Conservation (phyloP, 2,113 vertebrate species). For the Coturnix japonica region DNA sequence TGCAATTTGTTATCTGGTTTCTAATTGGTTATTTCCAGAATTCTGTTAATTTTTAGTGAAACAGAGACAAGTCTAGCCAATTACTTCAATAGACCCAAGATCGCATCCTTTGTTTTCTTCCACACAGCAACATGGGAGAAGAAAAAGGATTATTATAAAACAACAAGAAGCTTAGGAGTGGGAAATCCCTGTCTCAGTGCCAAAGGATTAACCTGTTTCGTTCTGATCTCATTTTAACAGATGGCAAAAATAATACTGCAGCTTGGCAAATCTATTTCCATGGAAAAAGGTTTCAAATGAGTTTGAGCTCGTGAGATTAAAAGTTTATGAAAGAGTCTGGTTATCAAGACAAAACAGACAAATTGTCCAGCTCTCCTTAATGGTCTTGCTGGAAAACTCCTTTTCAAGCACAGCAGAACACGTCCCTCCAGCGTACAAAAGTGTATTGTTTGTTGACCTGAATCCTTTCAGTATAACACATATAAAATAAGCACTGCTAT, state of each 20-base stretch:
- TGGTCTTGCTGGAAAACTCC: neutral
- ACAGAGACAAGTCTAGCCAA: neutral
- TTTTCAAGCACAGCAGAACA: neutral
- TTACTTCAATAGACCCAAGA: neutral
- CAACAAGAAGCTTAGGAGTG: constrained; percentile 18
- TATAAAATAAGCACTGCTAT: neutral
- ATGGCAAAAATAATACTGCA: constrained; percentile 51
- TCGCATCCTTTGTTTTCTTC: constrained; percentile 21
- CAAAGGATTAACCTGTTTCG: constrained; percentile 46
- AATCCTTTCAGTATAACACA: neutral
- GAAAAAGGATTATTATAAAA: constrained; percentile 49
- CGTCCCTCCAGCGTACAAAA: neutral
- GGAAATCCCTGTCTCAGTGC: neutral
- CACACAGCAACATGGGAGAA: neutral
- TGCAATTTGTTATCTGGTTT: neutral
- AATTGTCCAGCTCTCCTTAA: neutral
- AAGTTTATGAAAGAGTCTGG: neutral
- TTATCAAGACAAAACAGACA: neutral
- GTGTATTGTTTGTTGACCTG: neutral
- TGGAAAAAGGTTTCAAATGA: neutral
- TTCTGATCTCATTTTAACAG: constrained; percentile 42
- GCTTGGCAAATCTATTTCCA: constrained; percentile 40
- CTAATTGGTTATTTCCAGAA: neutral
- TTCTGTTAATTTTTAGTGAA: constrained; percentile 11
- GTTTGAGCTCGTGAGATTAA: neutral